phyloP scores from a whole-genome alignment of 1,140 invertebrate species.

The Temnothorax nylanderi region DNA sequence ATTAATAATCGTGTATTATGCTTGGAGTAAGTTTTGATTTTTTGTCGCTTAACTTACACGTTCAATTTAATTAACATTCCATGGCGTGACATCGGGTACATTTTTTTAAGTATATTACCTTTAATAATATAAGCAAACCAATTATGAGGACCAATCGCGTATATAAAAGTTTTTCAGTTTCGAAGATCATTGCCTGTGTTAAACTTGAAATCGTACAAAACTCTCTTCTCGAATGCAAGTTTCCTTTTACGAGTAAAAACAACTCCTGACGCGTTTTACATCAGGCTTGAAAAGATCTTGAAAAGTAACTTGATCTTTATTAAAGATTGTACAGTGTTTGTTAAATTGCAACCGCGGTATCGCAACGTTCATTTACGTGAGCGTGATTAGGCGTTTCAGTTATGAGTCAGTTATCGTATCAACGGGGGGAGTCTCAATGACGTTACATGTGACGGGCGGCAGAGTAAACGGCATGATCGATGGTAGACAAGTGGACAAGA shows the following conservation, averaged over 20 bases:
- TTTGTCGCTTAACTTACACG: not conserved
- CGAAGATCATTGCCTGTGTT: not conserved
- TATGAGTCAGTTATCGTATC: conserved; percentile 71
- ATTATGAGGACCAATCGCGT: not conserved
- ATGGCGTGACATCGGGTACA: not conserved
- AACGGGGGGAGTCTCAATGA: conserved; percentile 81
- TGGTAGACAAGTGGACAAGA: conserved; percentile 77
- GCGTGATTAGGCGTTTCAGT: not conserved
- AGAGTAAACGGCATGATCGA: conserved; percentile 68
- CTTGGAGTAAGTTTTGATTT: not conserved
- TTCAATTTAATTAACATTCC: not conserved
- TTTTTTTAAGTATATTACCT: not conserved
- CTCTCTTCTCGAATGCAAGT: not conserved
- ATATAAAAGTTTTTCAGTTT: not conserved
- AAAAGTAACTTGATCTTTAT: not conserved
- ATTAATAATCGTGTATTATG: not conserved
- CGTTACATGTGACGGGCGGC: conserved; percentile 78
- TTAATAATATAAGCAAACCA: not conserved
- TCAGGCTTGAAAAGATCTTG: not conserved
- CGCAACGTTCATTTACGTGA: not conserved
- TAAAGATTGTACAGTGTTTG: not conserved
- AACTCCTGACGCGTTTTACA: not conserved
- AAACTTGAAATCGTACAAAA: not conserved
- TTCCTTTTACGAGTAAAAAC: not conserved
- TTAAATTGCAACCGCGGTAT: not conserved